Evolutionary conservation across 2,888 invertebrate species (phyloP), one percentile per base, ranked within the genome.

Genomic region (Spodoptera picta): DNA sequence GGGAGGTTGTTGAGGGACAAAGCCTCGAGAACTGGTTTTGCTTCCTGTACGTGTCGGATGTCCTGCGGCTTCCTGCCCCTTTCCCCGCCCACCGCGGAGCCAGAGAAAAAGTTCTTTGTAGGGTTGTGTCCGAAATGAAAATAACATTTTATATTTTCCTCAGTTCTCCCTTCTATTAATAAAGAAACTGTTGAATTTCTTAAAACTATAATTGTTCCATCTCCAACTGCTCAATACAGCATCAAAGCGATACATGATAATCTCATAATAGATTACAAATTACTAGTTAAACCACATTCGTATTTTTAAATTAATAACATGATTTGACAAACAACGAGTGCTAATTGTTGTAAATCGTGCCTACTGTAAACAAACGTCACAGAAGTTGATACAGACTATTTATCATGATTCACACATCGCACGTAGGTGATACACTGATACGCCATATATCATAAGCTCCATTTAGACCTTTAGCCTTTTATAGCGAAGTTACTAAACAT

Each of bases 21-120:
- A 92, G 92, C 87, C 90, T 88, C 86, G 87, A 90, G 85, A 92
- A 94, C 94, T 92, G 93, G 94, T 94, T 94, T 86, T 89, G 93
- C 93, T 94, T 94, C 94, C 94, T 94, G 94, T 94, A 92, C 93
- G 94, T 94, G 93, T 94, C 94, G 94, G 94, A 94, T 94, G 94
- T 94, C 94, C 94, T 94, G 94, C 94, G 94, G 94, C 94, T 94
- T 94, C 94, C 94, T 93, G 92, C 91, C 91, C 89, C 90, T 84
- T 84, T 85, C 86, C 88, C 86, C 83, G 81, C 82, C 74, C 76
- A 77, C 78, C 77, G 76, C 84, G 81, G 83, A 83, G 82, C 86
- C 85, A 85, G 86, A 88, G 87, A 88, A 88, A 87, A 84, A 83
- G 74, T 48, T 65, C 62, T 48, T 62, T 69, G 47, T 81, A 91